A percentile compares a stretch with the other conserved stretches of the same genome.
Conservation (phyloP, 37 sponge, comb jelly and placozoan genomes). For the Cliona cf. orientalis region DNA sequence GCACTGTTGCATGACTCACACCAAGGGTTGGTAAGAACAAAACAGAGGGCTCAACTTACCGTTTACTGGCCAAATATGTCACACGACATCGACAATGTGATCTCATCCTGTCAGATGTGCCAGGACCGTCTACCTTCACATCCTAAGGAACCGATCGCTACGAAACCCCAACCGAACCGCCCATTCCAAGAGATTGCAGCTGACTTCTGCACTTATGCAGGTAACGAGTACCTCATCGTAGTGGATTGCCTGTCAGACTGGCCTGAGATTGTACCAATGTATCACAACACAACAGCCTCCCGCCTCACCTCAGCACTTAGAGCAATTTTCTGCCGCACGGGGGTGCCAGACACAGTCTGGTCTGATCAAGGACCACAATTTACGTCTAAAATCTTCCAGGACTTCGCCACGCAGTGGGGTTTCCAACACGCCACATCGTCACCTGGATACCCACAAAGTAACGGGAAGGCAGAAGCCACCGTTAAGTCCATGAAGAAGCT, state of each 20-base stretch:
- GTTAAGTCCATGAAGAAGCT: too few species aligned
- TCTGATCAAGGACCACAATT: too few species aligned
- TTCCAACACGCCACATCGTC: too few species aligned
- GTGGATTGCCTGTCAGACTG: conserved; percentile 17
- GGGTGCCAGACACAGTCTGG: conserved; percentile 20
- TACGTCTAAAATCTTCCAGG: too few species aligned
- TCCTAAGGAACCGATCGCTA: conserved; percentile 14
- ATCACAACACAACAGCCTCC: conserved; percentile 11
- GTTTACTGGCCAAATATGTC: too few species aligned
- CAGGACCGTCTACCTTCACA: conserved; percentile 12
- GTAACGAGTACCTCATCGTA: conserved; percentile 5
- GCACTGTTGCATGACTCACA: background rate
- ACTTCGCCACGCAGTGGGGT: too few species aligned
- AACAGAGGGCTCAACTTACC: too few species aligned
- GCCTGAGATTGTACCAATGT: too few species aligned
- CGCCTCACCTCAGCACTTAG: background rate
- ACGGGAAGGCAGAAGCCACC: too few species aligned
- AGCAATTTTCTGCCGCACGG: conserved; percentile 12
- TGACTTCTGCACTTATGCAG: conserved; percentile 24
- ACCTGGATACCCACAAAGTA: too few species aligned
- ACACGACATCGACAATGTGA: conserved; percentile 30
- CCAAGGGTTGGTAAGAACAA: too few species aligned
- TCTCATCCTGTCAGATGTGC: conserved; percentile 12
- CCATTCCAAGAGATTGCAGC: conserved; percentile 42
- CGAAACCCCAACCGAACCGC: conserved; percentile 5